Conservation (phyloP, 2,888 invertebrate genomes). For the Cyrtodaria siliqua region DNA sequence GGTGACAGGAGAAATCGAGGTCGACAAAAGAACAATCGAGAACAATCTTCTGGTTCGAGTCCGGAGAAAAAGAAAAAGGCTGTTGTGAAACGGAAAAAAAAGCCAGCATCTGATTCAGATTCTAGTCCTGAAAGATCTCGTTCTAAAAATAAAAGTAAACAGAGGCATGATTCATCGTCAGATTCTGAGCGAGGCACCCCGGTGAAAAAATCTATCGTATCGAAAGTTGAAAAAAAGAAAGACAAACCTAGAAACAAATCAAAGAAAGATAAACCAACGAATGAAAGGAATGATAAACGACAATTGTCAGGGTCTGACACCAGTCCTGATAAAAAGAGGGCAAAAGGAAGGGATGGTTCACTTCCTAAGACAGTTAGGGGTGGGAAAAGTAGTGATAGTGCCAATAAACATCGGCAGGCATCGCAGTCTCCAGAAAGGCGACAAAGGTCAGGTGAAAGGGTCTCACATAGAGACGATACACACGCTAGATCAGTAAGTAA, state of each 20-base stretch:
- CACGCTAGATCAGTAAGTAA: constrained; percentile 12
- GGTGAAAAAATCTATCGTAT: constrained; percentile 20
- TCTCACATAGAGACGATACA: neutral
- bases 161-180: constrained; percentile 22
- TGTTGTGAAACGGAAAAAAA: too few relatives aligned
- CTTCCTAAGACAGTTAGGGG: neutral
- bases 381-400: too few relatives aligned
- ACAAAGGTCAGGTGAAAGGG: neutral
- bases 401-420: neutral
- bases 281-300: neutral
- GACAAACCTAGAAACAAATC: neutral
- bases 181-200: constrained; percentile 33
- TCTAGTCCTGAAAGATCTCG: neutral
- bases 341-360: neutral
- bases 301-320: constrained; percentile 17
- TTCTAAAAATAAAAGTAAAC: constrained; percentile 1
- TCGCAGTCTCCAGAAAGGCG: neutral
- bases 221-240: constrained; percentile 23
- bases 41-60: neutral
- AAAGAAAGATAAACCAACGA: neutral
- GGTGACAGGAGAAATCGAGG: neutral
- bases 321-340: constrained; percentile 18
- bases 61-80: neutral
- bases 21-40: neutral
- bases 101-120: constrained; percentile 9